Base-by-base conservation (phyloP, 2,113 vertebrate species). In the Bagarius yarrelli region DNA sequence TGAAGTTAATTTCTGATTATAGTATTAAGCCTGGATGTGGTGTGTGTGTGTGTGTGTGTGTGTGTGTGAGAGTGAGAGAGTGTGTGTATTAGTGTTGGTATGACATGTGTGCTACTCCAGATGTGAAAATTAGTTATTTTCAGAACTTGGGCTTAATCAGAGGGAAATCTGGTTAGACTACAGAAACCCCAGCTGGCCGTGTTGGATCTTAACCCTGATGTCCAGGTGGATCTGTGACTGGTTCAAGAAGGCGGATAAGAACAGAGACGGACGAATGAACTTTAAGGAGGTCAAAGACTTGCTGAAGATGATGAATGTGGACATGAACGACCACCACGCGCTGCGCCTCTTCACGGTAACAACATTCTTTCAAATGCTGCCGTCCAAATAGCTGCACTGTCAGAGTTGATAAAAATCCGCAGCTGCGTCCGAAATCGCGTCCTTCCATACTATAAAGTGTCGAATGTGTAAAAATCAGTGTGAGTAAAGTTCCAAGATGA, bases 221-320 rank as follows among this genome's bases (percentile, higher is more conserved):
- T 52, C 83, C 87, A 97, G 93, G 9, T 98, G 97, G 97, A 94
- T 99, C 81, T 92, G 92, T 69, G 97, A 99, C 78, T 97, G 95
- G 96, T 98, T 98, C 86, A 94, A 94, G 82, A 97, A 95, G 78
- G 97, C 95, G 0, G 97, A 99, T 88, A 97, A 95, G 89, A 94
- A 99, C 89, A 94, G 94, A 16, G 96, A 99, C 4, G 97, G 97
- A 0, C 89, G 94, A 72, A 98, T 98, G 95, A 97, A 93, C 90
- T 98, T 99, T 82, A 92, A 92, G 83, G 97, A 99, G 85, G 94
- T 95, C 71, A 92, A 85, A 83, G 93, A 93, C 75, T 90, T 98
- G 64, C 89, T 98, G 40, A 96, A 92, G 82, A 95, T 99, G 95
- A 98, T 99, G 96, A 99, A 98, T 0, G 91, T 99, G 80, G 94